Percentiles rank a stretch among this genome's conserved stretches.
Evolutionary conservation across 2,113 vertebrate genomes (phyloP).

Genomic region (Etia nguti): DNA sequence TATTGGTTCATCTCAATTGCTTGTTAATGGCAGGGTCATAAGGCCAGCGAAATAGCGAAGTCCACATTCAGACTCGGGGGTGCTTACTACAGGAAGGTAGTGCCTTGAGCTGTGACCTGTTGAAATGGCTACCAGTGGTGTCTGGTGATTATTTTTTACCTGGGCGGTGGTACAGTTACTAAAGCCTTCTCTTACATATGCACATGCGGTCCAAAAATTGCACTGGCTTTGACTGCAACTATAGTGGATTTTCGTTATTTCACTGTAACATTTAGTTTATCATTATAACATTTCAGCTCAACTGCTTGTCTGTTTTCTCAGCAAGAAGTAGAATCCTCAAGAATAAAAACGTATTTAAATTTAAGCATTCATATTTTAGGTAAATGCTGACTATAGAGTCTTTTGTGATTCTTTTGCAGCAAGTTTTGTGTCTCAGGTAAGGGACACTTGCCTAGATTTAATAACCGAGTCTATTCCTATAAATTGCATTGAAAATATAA

Average conservation of each 20-base stretch:
- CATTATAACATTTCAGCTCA: neutral
- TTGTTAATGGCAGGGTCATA: conserved; percentile 69
- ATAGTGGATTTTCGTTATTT: neutral
- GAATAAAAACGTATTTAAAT: neutral
- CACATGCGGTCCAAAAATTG: neutral
- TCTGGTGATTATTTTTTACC: neutral
- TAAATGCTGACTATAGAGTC: neutral
- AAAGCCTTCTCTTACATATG: neutral
- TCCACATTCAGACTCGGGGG: conserved; percentile 59
- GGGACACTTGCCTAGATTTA: neutral
- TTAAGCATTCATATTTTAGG: neutral
- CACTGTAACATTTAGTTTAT: neutral
- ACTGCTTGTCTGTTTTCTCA: neutral
- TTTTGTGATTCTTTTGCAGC: neutral
- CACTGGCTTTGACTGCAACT: neutral
- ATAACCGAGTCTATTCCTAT: neutral
- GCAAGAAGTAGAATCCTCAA: neutral
- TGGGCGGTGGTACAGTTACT: neutral
- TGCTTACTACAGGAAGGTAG: conserved; percentile 27
- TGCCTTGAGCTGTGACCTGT: conserved; percentile 40
- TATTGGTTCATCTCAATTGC: conserved; percentile 74
- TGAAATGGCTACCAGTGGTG: neutral
- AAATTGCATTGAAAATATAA: neutral
- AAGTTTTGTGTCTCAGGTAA: neutral
- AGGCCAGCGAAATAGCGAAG: conserved; percentile 63